Conservation (phyloP, 2,113 vertebrate genomes). For the Ictidomys tridecemlineatus region DNA sequence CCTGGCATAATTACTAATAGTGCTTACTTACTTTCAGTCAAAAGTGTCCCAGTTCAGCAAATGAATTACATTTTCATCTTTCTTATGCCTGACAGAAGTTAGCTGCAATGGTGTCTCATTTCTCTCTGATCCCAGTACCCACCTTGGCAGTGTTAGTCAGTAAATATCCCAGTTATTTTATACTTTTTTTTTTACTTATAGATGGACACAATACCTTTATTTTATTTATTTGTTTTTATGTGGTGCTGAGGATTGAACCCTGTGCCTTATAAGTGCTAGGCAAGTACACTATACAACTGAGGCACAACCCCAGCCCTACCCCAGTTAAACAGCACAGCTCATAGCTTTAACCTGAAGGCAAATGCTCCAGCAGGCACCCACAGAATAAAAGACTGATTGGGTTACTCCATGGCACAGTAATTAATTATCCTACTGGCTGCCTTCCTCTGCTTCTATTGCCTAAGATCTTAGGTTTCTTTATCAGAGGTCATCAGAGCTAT, state of each 20-base stretch:
- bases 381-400: background rate
- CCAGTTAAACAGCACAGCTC: background rate
- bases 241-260: too few relatives aligned
- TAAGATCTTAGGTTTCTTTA: constrained; percentile 50
- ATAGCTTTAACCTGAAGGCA: constrained; percentile 11
- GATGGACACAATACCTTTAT: too few relatives aligned
- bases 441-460: background rate
- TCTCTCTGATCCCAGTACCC: background rate
- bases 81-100: constrained; percentile 52
- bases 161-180: constrained; percentile 55
- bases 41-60: constrained; percentile 39
- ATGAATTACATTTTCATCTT: constrained; percentile 55
- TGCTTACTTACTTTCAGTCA: constrained; percentile 39
- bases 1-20: background rate
- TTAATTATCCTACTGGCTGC: constrained; percentile 13
- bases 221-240: too few relatives aligned
- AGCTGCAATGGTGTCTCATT: constrained; percentile 51
- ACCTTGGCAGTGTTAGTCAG: background rate
- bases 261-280: too few relatives aligned
- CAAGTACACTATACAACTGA: too few relatives aligned
- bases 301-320: too few relatives aligned
- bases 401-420: background rate
- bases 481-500: constrained; percentile 33
- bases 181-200: too few relatives aligned
- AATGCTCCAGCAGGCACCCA: background rate